These are phyloP conservation scores for Diacarnus erythraeanus DNA, from an alignment of 37 sponge, comb jelly and placozoan genomes.

Conservation along the genomic window DNA sequence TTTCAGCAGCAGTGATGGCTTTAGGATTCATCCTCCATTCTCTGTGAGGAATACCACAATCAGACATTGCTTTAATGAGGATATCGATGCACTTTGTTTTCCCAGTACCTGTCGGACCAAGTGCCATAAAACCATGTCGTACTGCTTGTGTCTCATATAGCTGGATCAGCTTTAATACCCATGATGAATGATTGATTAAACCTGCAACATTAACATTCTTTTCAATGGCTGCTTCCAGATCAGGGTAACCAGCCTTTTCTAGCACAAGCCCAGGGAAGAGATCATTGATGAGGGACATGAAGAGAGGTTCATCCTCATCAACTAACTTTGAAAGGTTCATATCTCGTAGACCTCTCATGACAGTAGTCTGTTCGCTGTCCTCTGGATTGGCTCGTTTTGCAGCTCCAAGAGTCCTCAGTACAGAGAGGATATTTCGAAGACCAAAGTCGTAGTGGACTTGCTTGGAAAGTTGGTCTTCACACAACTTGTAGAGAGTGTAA, in stretches of 20 bases:
- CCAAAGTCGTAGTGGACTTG: conserved; percentile 99
- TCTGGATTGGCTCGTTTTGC: conserved; percentile 88
- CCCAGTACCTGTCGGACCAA: conserved; percentile 96
- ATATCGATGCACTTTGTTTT: conserved; percentile 94
- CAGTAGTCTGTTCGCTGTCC: conserved; percentile 92
- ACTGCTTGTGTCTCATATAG: conserved; percentile 95
- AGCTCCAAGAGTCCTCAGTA: conserved; percentile 93
- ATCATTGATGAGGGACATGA: conserved; percentile 94
- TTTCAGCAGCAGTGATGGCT: conserved; percentile 97
- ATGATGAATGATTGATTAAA: conserved; percentile 92
- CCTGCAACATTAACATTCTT: conserved; percentile 75
- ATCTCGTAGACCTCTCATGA: conserved; percentile 97
- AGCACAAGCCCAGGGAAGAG: conserved; percentile 92
- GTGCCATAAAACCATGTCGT: conserved; percentile 98
- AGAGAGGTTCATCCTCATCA: conserved; percentile 99
- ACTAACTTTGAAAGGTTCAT: conserved; percentile 99
- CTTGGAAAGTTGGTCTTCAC: conserved; percentile 99
- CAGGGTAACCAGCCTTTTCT: conserved; percentile 91
- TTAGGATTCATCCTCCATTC: conserved; percentile 99
- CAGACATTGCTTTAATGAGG: conserved; percentile 95
- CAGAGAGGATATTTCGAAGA: conserved; percentile 96
- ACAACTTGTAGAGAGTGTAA: conserved; percentile 98
- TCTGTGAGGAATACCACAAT: conserved; percentile 84
- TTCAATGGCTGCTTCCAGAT: conserved; percentile 94
- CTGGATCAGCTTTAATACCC: conserved; percentile 97